These are phyloP conservation scores for Telenomus remus DNA, from an alignment of 1,140 invertebrate species.

Conservation along the genomic window DNA sequence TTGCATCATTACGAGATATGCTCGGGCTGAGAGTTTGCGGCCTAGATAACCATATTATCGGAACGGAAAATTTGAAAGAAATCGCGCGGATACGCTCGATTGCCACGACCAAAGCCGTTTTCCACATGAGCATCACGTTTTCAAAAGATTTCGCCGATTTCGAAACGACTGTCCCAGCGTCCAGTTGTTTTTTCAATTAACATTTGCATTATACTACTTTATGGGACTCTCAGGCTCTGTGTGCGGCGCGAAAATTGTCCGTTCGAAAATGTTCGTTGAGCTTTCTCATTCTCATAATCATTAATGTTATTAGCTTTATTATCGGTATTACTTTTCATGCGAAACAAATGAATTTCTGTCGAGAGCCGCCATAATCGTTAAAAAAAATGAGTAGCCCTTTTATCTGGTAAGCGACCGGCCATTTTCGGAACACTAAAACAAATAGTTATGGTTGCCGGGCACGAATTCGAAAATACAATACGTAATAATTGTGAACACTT, in stretches of 20 bases:
- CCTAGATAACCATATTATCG: conserved; percentile 37
- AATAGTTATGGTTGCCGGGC: conserved; percentile 38
- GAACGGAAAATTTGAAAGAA: conserved; percentile 31
- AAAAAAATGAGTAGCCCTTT: conserved; percentile 38
- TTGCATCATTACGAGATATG: conserved; percentile 43
- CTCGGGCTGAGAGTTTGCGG: conserved; percentile 41
- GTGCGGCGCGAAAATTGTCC: too few relatives aligned
- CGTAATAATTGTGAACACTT: conserved; percentile 31
- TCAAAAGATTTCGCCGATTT: conserved; percentile 17
- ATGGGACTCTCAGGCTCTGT: too few relatives aligned
- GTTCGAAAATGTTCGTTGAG: conserved; percentile 8
- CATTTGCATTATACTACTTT: conserved; percentile 9
- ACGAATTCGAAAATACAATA: conserved; percentile 29
- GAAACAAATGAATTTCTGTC: conserved; percentile 38
- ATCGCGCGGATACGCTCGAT: conserved; percentile 17
- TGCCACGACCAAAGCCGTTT: conserved; percentile 21
- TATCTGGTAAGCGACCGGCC: conserved; percentile 32
- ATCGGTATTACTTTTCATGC: conserved; percentile 27
- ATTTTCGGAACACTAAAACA: conserved; percentile 39
- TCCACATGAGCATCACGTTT: conserved; percentile 32
- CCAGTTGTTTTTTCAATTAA: conserved; percentile 28
- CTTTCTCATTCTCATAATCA: conserved; percentile 24
- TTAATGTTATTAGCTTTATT: conserved; percentile 48
- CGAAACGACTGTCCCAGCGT: conserved; percentile 2
- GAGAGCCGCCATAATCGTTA: conserved; percentile 36